Evolutionary conservation across 2,888 invertebrate species (phyloP).

Genomic region (Polymixis lichenea): DNA sequence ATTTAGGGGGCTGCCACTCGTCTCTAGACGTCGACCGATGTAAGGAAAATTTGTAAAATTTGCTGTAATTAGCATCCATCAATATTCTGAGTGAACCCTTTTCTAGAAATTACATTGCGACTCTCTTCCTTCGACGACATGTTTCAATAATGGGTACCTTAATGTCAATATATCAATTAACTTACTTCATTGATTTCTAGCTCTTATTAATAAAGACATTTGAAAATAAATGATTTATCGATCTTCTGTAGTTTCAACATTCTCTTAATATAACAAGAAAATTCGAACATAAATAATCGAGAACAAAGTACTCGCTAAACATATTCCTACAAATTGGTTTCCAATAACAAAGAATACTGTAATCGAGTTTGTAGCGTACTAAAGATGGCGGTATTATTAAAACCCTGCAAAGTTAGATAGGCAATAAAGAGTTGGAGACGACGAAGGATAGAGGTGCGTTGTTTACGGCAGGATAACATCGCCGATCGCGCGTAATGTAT

Average conservation of each 20-base stretch:
- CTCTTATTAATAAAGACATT: neutral
- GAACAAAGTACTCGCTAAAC: constrained; percentile 34
- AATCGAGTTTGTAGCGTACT: constrained; percentile 66
- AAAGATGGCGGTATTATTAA: constrained; percentile 79
- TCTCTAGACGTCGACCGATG: constrained; percentile 81
- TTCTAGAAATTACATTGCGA: constrained; percentile 44
- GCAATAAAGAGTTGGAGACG: constrained; percentile 84
- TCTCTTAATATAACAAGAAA: neutral
- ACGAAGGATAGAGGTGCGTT: constrained; percentile 78
- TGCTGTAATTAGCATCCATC: constrained; percentile 77
- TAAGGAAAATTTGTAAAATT: constrained; percentile 87
- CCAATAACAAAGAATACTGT: constrained; percentile 62
- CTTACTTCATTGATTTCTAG: neutral
- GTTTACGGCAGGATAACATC: constrained; percentile 87
- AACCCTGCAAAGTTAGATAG: constrained; percentile 88
- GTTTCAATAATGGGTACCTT: constrained; percentile 37
- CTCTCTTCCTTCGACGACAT: constrained; percentile 39
- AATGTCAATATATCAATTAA: neutral
- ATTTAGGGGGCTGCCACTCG: constrained; percentile 85
- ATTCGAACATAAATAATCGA: constrained; percentile 32
- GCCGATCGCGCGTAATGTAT: constrained; percentile 90
- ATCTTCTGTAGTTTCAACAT: neutral
- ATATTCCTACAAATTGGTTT: constrained; percentile 69
- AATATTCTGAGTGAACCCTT: constrained; percentile 60
- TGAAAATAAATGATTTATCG: neutral